Evolutionary conservation across 2,888 invertebrate species (phyloP), one percentile per base, ranked within the genome.

Genomic region (Therioaphis trifolii): DNA sequence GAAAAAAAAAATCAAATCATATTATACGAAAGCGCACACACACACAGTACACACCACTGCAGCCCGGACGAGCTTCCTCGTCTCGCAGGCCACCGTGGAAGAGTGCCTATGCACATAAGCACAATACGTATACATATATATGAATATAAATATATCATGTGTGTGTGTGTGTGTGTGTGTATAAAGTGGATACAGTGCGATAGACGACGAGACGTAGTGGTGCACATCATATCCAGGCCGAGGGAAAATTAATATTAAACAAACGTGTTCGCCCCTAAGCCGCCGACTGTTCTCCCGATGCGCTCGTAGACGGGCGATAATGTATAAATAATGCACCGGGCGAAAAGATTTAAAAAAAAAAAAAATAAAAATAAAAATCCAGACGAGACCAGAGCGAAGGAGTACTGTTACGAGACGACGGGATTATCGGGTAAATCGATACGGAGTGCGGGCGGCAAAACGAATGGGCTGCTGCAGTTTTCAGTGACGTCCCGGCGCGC

Each of bases 191-290:
- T 18, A 71, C 24, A 49, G 49, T n/a, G 14, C 21, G 21, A n/a
- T 72, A n/a, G 29, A 12, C 75, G 43, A 15, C 21, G 74, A 18
- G 14, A 35, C 49, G 12, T 35, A 35, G 15, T 18, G 7, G n/a
- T 58, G 14, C 27, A 27, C 35, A 27, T 9, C 14, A 2, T 55
- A 46, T 35, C 21, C 43, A 29, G 52, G 35, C 49, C 49, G 35
- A 4, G 21, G 43, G 35, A 68, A 52, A 68, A 78, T 78, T 78
- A 52, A 68, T 78, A 78, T 78, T 68, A 68, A 78, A 78, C 52
- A 78, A 68, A 68, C 77, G 77, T 52, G 77, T 68, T 68, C 66
- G 66, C 18, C 35, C n/a, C 29, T 77, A 49, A 76, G 76, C 63
- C 29, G 76, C 63, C 29, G 46, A 46, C 29, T 27, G 21, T n/a